Evolutionary conservation across 2,797 vertebrate genomes (phyloP), one percentile per base, ranked within the genome.

Genomic region (Hydrolagus colliei): DNA sequence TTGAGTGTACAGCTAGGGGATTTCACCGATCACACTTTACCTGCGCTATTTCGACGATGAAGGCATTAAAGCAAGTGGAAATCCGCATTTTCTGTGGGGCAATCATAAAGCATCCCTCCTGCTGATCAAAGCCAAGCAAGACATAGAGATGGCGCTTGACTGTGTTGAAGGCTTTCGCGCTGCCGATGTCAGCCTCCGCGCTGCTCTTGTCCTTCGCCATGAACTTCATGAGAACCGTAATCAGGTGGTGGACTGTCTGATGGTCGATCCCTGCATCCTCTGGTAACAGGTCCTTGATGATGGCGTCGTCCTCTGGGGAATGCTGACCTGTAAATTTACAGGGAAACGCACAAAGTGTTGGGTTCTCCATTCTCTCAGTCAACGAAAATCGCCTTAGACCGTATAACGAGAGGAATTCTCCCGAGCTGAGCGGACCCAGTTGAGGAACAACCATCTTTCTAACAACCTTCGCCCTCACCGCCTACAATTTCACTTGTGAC

Each of bases 51-150:
- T 97, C 98, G 72, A 98, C 97, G 63, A 99, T 99, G 89, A 99
- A 99, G 59, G 95, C 98, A 35, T 98, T 99, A 89, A 99, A 99
- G 91, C 98, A 99, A 52, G 98, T 99, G 0, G 98, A 98, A 73
- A 96, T 94, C 71, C 98, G 95, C 98, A 99, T 99, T 92, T 99
- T 99, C 90, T 98, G 98, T 20, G 98, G 98, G 0, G 98, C 97
- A 63, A 99, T 98, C 96, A 99, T 99, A 92, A 99, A 99, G 91
- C 98, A 99, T 65, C 98, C 97, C 89, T 99, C 98, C 92, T 99
- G 97, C 85, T 99, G 97, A 90, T 99, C 97, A 0, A 96, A 99
- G 84, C 98, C 97, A 14, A 99, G 94, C 88, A 99, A 90, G 86
- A 99, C 97, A 0, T 99, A 99, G 32, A 99, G 93, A 87, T 99